Evolutionary conservation across 2,113 vertebrate genomes (phyloP).

Genomic region (Chloebia gouldiae): DNA sequence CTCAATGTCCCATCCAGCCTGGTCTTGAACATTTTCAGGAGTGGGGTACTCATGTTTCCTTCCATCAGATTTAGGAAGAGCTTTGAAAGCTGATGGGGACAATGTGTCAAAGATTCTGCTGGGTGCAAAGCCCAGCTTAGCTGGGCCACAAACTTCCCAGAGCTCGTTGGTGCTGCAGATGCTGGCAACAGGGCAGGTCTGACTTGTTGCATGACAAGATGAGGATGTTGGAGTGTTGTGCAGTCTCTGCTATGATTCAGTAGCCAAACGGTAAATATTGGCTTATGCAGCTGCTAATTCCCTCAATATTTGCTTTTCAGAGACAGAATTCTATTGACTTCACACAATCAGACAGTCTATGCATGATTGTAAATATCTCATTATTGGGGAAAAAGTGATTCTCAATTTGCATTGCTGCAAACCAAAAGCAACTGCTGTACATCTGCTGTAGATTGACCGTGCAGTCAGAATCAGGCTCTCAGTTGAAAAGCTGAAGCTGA

Average conservation of each 20-base stretch:
- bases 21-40: background rate
- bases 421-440: background rate
- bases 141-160: background rate
- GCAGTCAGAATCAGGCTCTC: background rate
- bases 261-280: background rate
- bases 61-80: background rate
- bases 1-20: background rate
- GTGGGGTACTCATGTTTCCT: background rate
- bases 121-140: background rate
- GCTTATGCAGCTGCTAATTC: background rate
- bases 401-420: background rate
- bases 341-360: background rate
- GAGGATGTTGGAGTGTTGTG: background rate
- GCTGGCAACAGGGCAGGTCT: background rate
- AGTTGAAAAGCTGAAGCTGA: background rate
- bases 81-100: background rate
- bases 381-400: background rate
- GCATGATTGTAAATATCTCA: background rate
- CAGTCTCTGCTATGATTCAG: background rate
- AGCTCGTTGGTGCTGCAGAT: fast-evolving
- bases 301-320: background rate
- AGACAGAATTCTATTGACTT: background rate
- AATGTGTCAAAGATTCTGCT: background rate
- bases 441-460: background rate
- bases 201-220: fast-evolving